These are phyloP conservation scores for Notarius lentiginosus DNA, from an alignment of 2,113 vertebrate genomes.

Conservation along the genomic window DNA sequence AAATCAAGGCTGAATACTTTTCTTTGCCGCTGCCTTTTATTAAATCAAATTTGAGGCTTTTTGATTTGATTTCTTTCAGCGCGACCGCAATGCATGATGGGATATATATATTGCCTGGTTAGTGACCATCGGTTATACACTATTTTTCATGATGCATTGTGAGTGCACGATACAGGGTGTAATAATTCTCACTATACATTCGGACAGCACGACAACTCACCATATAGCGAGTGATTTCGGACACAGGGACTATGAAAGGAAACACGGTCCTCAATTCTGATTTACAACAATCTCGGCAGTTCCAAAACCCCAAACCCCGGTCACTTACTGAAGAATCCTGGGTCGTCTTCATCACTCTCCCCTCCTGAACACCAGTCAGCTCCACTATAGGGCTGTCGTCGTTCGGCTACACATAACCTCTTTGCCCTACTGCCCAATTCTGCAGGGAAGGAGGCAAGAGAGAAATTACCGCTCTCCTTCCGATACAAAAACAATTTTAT, in stretches of 20 bases:
- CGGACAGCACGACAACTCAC: too few species aligned
- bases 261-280: background rate
- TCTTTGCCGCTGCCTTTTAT: too few species aligned
- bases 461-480: background rate
- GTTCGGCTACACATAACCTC: conserved; percentile 79
- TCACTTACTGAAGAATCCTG: conserved; percentile 68
- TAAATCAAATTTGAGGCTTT: too few species aligned
- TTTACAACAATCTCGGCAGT: background rate
- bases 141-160: too few species aligned
- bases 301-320: background rate
- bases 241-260: background rate
- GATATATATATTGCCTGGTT: too few species aligned
- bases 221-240: too few species aligned
- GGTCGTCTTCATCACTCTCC: conserved; percentile 80
- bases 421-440: conserved; percentile 72
- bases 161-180: too few species aligned
- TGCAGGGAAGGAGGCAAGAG: conserved; percentile 13
- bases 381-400: conserved; percentile 78
- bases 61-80: too few species aligned
- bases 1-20: too few species aligned
- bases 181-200: too few species aligned
- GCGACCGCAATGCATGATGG: too few species aligned
- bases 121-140: too few species aligned
- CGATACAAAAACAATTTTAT: background rate
- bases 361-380: conserved; percentile 81